A percentile compares a stretch with the other conserved stretches of the same genome.
These are phyloP conservation scores for Antheraea mylitta DNA, from an alignment of 1,140 invertebrate genomes.

Conservation along the genomic window DNA sequence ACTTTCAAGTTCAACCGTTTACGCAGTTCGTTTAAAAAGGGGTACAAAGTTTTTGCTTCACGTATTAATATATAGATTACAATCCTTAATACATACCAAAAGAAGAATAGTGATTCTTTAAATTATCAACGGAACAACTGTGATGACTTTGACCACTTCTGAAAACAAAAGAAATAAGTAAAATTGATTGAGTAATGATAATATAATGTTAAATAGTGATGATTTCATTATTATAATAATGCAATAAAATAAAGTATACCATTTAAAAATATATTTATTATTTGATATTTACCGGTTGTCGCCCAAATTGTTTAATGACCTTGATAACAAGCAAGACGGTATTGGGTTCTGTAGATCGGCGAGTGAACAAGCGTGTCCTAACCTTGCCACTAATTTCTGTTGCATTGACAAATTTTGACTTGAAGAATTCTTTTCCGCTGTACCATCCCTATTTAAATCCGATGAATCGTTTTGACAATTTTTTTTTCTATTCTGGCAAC, in stretches of 20 bases:
- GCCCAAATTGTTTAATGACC: slow-evolving; percentile 48
- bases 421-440: neutral
- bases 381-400: slow-evolving; percentile 48
- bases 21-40: too few relatives aligned
- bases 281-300: slow-evolving; percentile 43
- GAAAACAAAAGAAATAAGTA: slow-evolving; percentile 17
- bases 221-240: too few relatives aligned
- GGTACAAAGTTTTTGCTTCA: too few relatives aligned
- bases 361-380: slow-evolving; percentile 56
- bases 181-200: too few relatives aligned
- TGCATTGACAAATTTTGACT: slow-evolving; percentile 30
- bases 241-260: too few relatives aligned
- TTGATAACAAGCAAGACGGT: slow-evolving; percentile 40
- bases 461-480: slow-evolving; percentile 17
- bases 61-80: too few relatives aligned
- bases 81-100: slow-evolving; percentile 24
- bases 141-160: slow-evolving; percentile 29
- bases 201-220: too few relatives aligned
- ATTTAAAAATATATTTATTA: neutral
- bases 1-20: too few relatives aligned
- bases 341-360: slow-evolving; percentile 51
- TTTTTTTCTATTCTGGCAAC: slow-evolving; percentile 20
- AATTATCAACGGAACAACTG: slow-evolving; percentile 48
- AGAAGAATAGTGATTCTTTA: slow-evolving; percentile 29
- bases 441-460: slow-evolving; percentile 17